Conservation (phyloP, 37 sponge, comb jelly and placozoan genomes). For the Corticium candelabrum region DNA sequence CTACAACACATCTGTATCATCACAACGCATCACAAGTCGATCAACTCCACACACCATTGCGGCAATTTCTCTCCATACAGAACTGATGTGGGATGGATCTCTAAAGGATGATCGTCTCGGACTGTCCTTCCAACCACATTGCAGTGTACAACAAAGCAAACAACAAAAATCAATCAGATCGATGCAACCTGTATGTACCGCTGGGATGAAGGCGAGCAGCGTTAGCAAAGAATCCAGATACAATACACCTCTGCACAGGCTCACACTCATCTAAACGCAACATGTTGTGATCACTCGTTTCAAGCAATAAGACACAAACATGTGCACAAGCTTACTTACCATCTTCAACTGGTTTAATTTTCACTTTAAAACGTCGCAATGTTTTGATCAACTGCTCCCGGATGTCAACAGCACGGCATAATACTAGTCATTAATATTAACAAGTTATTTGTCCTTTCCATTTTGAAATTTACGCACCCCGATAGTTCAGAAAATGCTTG, state of each 20-base stretch:
- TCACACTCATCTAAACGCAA: slow-evolving; percentile 48
- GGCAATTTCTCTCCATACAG: slow-evolving; percentile 41
- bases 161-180: neutral
- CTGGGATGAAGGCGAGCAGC: slow-evolving; percentile 63
- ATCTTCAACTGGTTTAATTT: slow-evolving; percentile 49
- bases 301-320: neutral
- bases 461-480: no score
- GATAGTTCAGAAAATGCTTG: slow-evolving; percentile 65
- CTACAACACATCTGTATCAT: slow-evolving; percentile 8
- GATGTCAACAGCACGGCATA: slow-evolving; percentile 64
- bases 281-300: no score
- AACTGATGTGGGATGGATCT: slow-evolving; percentile 72
- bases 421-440: slow-evolving; percentile 14
- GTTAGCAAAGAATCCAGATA: slow-evolving; percentile 78
- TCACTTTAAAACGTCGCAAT: slow-evolving; percentile 45
- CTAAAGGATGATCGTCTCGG: slow-evolving; percentile 62
- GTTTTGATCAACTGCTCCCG: slow-evolving; percentile 61
- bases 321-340: slow-evolving; percentile 22
- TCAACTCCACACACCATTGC: slow-evolving; percentile 32
- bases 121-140: no score
- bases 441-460: no score
- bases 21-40: neutral
- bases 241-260: slow-evolving; percentile 62
- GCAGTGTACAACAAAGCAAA: no score
- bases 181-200: slow-evolving; percentile 49